Base-by-base conservation (phyloP, 2,797 vertebrate species). In the Lindbergichthys nudifrons region DNA sequence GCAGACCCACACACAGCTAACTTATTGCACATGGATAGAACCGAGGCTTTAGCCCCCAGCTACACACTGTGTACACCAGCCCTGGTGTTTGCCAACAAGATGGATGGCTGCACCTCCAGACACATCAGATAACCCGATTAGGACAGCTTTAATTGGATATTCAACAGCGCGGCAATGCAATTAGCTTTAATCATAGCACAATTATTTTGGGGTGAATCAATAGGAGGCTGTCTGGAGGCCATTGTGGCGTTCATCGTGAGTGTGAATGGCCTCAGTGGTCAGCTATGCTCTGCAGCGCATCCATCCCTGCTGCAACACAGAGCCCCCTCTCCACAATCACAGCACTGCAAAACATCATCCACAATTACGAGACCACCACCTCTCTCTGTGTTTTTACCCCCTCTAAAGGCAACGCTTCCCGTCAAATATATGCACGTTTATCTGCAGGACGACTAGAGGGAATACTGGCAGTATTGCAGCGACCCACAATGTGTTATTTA, bases 201-300 rank as follows among this genome's bases (percentile, higher is more conserved):
- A 70, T 89, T 86, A 78, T 80, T 81, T 75, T 13, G 75, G 58
- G 66, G 48, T 18, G 54, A 79, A 86, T 85, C 90, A 76, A 87
- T 80, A 70, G 42, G 60, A 70, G 73, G 51, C 64, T 82, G 84
- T 85, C 79, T 84, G 80, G 79, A 70, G 83, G 88, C 81, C 82
- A 56, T 23, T 13, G 75, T 76, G 84, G 74, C 61, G 72, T 78
- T 82, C 39, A 19, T 73, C 41, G 13, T 46, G 74, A 76, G 72
- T 26, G 75, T 70, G 77, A 8, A 26, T 79, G 85, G 82, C 83
- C 85, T 90, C 73, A 71, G 73, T 83, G 88, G 87, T 87, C 87
- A 88, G 83, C 83, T 75, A 71, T 57, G 73, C 75, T 92, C 92
- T 93, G 92, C 92, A 92, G 90, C 91, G 92, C 92, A 92, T 94